phyloP scores from a whole-genome alignment of 2,888 invertebrate genomes.

The Acrobasis suavella region DNA sequence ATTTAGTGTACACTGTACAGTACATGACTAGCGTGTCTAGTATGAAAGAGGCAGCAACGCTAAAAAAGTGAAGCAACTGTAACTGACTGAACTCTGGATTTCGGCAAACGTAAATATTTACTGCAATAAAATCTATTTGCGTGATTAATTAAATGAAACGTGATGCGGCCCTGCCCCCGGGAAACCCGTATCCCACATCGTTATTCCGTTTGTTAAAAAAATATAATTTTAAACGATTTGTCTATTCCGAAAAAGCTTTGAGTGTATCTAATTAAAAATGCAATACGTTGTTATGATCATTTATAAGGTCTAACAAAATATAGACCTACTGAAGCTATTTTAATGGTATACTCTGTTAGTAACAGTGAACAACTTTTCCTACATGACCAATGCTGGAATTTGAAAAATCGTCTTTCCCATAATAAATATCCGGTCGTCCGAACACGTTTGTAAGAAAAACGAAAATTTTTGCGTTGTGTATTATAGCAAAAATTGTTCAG shows the following conservation, averaged over 20 bases:
- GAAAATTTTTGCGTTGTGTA: too few species aligned
- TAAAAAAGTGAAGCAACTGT: conserved; percentile 48
- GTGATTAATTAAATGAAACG: conserved; percentile 65
- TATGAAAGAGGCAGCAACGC: conserved; percentile 33
- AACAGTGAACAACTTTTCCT: too few species aligned
- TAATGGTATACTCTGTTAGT: too few species aligned
- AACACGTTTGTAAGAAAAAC: too few species aligned
- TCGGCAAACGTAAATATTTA: conserved; percentile 67
- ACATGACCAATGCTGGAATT: too few species aligned
- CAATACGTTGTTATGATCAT: background rate
- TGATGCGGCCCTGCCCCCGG: conserved; percentile 44
- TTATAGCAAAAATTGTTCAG: too few species aligned
- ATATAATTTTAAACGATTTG: conserved; percentile 25
- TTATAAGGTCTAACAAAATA: background rate
- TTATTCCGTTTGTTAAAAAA: conserved; percentile 30
- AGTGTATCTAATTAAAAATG: background rate
- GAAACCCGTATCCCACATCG: conserved; percentile 31
- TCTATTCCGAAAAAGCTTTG: background rate
- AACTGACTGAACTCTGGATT: conserved; percentile 52
- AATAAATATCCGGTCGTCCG: too few species aligned
- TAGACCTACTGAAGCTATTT: too few species aligned
- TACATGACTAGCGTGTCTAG: conserved; percentile 22
- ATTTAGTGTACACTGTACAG: too few species aligned
- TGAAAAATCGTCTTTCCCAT: too few species aligned
- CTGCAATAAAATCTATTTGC: conserved; percentile 71